A percentile compares a stretch with the other conserved stretches of the same genome.
These are phyloP conservation scores for Copsychus sechellarum DNA, from an alignment of 2,113 vertebrate species.

Conservation along the genomic window DNA sequence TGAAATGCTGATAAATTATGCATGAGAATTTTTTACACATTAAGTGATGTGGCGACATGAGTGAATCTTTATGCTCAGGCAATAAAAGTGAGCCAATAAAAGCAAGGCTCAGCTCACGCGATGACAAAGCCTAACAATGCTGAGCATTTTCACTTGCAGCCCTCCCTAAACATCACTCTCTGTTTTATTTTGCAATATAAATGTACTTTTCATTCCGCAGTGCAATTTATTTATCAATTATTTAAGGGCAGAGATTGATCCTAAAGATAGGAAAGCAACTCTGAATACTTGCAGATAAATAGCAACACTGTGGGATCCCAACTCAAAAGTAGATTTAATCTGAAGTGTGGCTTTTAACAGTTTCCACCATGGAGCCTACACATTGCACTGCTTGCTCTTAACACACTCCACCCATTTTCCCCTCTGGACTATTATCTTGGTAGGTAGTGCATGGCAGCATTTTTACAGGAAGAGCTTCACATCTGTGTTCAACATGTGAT, in stretches of 20 bases:
- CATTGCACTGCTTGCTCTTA: not conserved
- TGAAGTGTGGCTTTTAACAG: not conserved
- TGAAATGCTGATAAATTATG: not conserved
- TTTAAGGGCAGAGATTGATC: not conserved
- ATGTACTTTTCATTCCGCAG: not conserved
- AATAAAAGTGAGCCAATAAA: not conserved
- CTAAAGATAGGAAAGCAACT: not conserved
- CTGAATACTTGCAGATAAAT: not conserved
- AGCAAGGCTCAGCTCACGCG: accelerated
- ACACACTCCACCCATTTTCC: not conserved
- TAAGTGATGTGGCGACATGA: not conserved
- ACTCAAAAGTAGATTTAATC: not conserved
- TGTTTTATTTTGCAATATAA: not conserved
- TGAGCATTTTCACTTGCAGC: not conserved
- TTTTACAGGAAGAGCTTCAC: not conserved
- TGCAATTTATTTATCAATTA: not conserved
- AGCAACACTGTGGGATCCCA: not conserved
- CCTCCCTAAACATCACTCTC: not conserved
- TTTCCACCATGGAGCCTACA: not conserved
- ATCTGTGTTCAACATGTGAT: not conserved
- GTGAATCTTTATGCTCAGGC: not conserved
- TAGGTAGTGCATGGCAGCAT: not conserved
- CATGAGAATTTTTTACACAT: not conserved
- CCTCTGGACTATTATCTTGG: not conserved
- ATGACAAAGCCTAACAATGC: not conserved